A percentile compares a stretch with the other conserved stretches of the same genome.
These are phyloP conservation scores for Menidia menidia DNA, from an alignment of 2,797 vertebrate species.

Conservation along the genomic window DNA sequence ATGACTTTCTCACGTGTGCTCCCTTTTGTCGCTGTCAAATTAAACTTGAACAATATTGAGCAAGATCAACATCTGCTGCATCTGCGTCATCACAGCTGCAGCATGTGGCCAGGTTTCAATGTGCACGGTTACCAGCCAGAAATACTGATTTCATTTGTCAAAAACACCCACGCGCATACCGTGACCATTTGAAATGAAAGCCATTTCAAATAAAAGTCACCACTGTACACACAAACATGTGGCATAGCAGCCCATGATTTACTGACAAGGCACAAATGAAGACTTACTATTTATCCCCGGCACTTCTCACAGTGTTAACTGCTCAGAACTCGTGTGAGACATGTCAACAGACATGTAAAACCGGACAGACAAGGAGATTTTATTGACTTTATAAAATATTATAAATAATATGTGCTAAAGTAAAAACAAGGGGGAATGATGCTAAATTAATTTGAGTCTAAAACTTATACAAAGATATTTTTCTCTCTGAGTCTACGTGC, in stretches of 20 bases:
- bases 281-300: slow-evolving; percentile 6
- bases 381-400: too few species aligned
- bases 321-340: slow-evolving; percentile 7
- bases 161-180: not conserved
- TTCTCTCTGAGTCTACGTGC: too few species aligned
- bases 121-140: slow-evolving; percentile 19
- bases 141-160: slow-evolving; percentile 14
- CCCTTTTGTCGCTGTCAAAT: slow-evolving; percentile 6
- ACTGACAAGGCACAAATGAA: slow-evolving; percentile 17
- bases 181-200: slow-evolving; percentile 2
- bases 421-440: too few species aligned
- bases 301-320: slow-evolving; percentile 12
- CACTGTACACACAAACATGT: not conserved
- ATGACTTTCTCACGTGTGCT: not conserved
- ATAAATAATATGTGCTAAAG: too few species aligned
- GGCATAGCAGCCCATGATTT: not conserved
- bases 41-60: slow-evolving; percentile 10
- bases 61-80: slow-evolving; percentile 43
- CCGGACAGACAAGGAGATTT: too few species aligned
- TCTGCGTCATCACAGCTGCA: slow-evolving; percentile 35
- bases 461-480: too few species aligned
- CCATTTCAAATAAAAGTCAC: not conserved
- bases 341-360: too few species aligned
- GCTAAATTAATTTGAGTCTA: too few species aligned
- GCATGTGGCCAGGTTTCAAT: slow-evolving; percentile 15